Percentiles rank a stretch among this genome's conserved stretches.
Evolutionary conservation across 2,113 vertebrate genomes (phyloP).

Genomic region (Dryoscopus gambensis): DNA sequence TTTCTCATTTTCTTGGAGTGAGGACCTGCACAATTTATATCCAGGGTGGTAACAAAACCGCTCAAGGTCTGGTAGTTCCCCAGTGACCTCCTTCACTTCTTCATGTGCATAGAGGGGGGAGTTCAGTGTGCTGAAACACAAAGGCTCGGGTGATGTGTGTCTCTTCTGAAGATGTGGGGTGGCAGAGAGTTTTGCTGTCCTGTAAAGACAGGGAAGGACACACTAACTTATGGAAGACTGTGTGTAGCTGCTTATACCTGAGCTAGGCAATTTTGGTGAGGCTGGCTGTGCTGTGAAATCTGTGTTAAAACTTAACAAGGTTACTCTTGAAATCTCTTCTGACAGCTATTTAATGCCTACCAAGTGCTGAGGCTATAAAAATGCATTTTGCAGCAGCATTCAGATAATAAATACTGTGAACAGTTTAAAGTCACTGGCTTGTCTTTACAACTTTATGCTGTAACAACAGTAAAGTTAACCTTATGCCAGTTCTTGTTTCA

Average conservation of each 20-base stretch:
- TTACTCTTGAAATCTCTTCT: conserved; percentile 42
- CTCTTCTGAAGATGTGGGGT: fast-evolving
- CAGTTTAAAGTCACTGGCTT: conserved; percentile 10
- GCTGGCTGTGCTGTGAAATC: neutral
- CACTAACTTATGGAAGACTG: neutral
- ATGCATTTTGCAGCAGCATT: conserved; percentile 37
- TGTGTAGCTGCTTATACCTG: neutral
- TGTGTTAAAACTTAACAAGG: neutral
- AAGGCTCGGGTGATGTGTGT: neutral
- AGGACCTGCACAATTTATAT: neutral
- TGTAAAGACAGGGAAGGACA: neutral
- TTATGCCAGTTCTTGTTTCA: conserved; percentile 12
- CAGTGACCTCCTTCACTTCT: neutral
- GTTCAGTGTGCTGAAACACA: neutral
- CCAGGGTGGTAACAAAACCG: neutral
- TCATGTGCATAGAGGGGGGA: neutral
- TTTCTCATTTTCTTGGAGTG: neutral
- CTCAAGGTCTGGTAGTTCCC: neutral
- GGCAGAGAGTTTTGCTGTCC: neutral
- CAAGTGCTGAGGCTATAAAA: conserved; percentile 24
- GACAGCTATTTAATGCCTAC: conserved; percentile 28
- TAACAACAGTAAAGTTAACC: neutral
- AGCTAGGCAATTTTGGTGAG: neutral
- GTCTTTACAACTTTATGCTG: neutral
- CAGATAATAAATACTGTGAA: conserved; percentile 36